Percentiles rank a stretch among this genome's conserved stretches.
Conservation (phyloP, 2,797 vertebrate species). For the Pampus argenteus region DNA sequence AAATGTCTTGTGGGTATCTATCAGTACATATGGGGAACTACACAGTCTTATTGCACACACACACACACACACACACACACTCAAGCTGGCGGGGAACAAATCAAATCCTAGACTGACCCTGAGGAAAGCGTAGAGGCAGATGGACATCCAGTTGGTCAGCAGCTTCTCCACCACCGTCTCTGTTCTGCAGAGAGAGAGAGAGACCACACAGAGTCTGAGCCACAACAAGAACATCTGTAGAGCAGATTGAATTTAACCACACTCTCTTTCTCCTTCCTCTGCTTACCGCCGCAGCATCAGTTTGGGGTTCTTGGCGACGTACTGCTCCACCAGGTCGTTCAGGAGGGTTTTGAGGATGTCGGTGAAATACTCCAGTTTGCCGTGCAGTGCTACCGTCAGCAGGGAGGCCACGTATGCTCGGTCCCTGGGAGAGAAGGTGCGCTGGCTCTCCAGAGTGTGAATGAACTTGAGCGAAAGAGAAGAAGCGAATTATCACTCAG, state of each 20-base stretch:
- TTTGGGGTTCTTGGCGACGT: slow-evolving; percentile 98
- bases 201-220: not conserved
- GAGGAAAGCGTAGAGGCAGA: slow-evolving; percentile 95
- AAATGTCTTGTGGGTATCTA: too few relatives aligned
- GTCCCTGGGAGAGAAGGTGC: slow-evolving; percentile 96
- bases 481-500: not conserved
- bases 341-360: slow-evolving; percentile 98
- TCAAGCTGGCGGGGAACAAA: too few relatives aligned
- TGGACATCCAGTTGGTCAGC: slow-evolving; percentile 99
- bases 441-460: slow-evolving; percentile 96
- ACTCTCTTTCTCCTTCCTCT: fast-evolving
- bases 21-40: too few relatives aligned
- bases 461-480: slow-evolving; percentile 90
- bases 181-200: slow-evolving; percentile 85
- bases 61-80: too few relatives aligned
- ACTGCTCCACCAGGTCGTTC: slow-evolving; percentile 96
- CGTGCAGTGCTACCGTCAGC: slow-evolving; percentile 94
- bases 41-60: not conserved
- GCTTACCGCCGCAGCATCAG: slow-evolving; percentile 95
- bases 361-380: slow-evolving; percentile 97
- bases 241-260: not conserved
- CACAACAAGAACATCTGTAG: not conserved
- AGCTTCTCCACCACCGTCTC: slow-evolving; percentile 98
- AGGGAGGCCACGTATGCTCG: slow-evolving; percentile 95
- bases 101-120: slow-evolving; percentile 84